These are phyloP conservation scores for Xestia xanthographa DNA, from an alignment of 2,888 invertebrate species.

Conservation along the genomic window DNA sequence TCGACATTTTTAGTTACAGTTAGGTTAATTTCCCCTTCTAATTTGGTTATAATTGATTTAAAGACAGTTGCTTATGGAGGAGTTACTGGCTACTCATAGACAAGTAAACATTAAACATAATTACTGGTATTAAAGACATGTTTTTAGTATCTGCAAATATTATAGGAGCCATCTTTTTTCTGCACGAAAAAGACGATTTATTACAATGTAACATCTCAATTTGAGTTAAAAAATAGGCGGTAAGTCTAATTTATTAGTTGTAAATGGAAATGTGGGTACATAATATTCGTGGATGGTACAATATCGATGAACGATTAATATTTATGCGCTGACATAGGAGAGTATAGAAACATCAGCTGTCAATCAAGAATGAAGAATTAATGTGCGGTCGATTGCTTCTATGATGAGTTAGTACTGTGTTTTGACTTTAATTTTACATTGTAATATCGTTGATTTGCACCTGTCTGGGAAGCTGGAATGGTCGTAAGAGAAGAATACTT, in stretches of 20 bases:
- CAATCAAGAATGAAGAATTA: slow-evolving; percentile 80
- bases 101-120: slow-evolving; percentile 8
- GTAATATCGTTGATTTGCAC: slow-evolving; percentile 41
- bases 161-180: neutral
- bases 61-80: neutral
- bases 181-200: slow-evolving; percentile 37
- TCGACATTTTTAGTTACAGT: slow-evolving; percentile 30
- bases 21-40: slow-evolving; percentile 34
- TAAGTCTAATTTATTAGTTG: slow-evolving; percentile 62
- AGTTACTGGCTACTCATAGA: neutral
- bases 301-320: slow-evolving; percentile 74
- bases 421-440: slow-evolving; percentile 58
- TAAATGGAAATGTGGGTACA: slow-evolving; percentile 58
- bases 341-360: slow-evolving; percentile 82
- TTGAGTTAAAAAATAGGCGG: slow-evolving; percentile 54
- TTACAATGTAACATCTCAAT: slow-evolving; percentile 60
- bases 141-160: slow-evolving; percentile 8
- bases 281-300: slow-evolving; percentile 59
- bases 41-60: slow-evolving; percentile 25
- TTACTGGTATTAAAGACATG: slow-evolving; percentile 8
- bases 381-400: slow-evolving; percentile 68
- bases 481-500: neutral
- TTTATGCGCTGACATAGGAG: slow-evolving; percentile 69
- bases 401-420: slow-evolving; percentile 41
- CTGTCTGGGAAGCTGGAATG: slow-evolving; percentile 9